These are phyloP conservation scores for Synergus japonicus DNA, from an alignment of 2,888 invertebrate genomes.

Conservation along the genomic window DNA sequence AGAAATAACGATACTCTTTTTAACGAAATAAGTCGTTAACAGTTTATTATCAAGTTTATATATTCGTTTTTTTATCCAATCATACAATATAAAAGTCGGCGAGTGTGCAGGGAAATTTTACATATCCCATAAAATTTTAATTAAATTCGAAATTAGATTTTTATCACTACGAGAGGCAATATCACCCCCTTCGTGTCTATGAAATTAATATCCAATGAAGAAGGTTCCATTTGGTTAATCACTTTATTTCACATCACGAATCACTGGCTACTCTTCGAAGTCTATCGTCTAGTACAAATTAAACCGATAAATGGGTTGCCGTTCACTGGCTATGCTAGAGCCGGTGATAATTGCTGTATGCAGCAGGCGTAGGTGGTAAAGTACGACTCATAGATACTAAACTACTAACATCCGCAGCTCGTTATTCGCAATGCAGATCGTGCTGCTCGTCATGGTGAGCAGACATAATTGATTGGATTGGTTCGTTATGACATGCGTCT, in stretches of 20 bases:
- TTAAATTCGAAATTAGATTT: not conserved
- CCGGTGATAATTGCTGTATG: slow-evolving; percentile 70
- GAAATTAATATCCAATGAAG: slow-evolving; percentile 12
- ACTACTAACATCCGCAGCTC: slow-evolving; percentile 65
- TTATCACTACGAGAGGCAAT: not conserved
- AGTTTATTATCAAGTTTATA: slow-evolving; percentile 10
- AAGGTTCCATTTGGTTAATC: slow-evolving; percentile 18
- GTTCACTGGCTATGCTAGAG: slow-evolving; percentile 42
- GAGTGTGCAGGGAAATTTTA: not conserved
- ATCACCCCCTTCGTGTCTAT: not conserved
- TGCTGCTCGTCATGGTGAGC: slow-evolving; percentile 58
- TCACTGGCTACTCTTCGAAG: slow-evolving; percentile 49
- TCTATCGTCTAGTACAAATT: slow-evolving; percentile 64
- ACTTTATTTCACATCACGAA: slow-evolving; percentile 48
- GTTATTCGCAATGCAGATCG: slow-evolving; percentile 69
- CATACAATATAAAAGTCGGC: not conserved
- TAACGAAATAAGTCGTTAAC: slow-evolving; percentile 28
- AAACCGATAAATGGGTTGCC: slow-evolving; percentile 67
- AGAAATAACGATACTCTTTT: not conserved
- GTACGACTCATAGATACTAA: slow-evolving; percentile 55
- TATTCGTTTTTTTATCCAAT: not conserved
- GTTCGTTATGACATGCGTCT: slow-evolving; percentile 75
- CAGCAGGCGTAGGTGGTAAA: slow-evolving; percentile 63
- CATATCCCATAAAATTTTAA: not conserved
- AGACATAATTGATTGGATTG: slow-evolving; percentile 73